Evolutionary conservation across 1,140 invertebrate species (phyloP).

Genomic region (Drosophila paulistorum): DNA sequence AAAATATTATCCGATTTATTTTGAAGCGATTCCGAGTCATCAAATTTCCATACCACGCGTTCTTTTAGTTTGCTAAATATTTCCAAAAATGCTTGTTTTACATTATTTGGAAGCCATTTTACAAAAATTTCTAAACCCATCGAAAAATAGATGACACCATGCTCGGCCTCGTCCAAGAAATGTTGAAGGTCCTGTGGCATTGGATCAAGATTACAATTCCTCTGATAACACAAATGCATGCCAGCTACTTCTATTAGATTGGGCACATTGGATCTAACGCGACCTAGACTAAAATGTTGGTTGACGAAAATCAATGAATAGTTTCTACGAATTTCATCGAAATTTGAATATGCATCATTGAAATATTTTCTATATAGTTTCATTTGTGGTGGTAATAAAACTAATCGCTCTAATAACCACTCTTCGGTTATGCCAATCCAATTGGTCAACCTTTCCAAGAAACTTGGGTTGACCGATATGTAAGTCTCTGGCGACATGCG

Average conservation of each 20-base stretch:
- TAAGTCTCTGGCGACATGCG: not conserved
- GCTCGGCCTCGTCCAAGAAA: not conserved
- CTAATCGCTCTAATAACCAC: not conserved
- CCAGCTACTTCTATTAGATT: not conserved
- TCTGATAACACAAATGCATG: not conserved
- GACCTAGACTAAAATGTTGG: not conserved
- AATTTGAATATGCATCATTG: not conserved
- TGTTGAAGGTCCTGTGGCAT: not conserved
- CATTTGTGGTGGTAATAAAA: not conserved
- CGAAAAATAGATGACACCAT: not conserved
- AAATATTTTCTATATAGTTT: not conserved
- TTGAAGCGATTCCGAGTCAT: constrained; percentile 52
- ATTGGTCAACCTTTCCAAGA: not conserved
- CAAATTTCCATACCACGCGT: constrained; percentile 84
- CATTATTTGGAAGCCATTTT: not conserved
- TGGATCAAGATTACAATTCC: not conserved
- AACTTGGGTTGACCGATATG: not conserved
- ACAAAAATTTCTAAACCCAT: not conserved
- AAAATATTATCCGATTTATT: constrained; percentile 85
- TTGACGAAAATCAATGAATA: not conserved
- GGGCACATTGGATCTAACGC: not conserved
- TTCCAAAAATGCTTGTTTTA: constrained; percentile 32
- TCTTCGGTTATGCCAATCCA: not conserved
- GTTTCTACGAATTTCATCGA: not conserved
- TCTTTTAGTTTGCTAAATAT: constrained; percentile 59